Percentiles rank a stretch among this genome's conserved stretches.
Conservation (phyloP, 37 sponge, comb jelly and placozoan species). For the Crambe crambe region DNA sequence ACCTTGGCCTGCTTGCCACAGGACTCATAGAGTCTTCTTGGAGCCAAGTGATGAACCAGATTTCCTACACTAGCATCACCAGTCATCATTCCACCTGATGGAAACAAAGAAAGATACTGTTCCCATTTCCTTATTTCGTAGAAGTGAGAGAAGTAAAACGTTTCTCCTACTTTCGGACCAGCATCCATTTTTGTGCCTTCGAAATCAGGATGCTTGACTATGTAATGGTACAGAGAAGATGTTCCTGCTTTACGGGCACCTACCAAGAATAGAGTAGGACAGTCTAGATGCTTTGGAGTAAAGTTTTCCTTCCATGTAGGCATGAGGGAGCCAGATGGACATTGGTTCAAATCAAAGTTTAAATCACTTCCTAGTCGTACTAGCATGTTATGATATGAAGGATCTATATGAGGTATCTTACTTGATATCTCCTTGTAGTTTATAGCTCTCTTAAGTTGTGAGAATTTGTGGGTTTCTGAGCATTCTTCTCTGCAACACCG, state of each 20-base stretch:
- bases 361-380: slow-evolving; percentile 43
- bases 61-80: slow-evolving; percentile 73
- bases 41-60: slow-evolving; percentile 41
- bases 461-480: not conserved
- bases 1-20: slow-evolving; percentile 68
- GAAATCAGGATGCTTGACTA: slow-evolving; percentile 81
- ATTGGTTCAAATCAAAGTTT: slow-evolving; percentile 31
- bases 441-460: not conserved
- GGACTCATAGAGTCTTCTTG: slow-evolving; percentile 46
- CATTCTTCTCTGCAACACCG: slow-evolving; percentile 2
- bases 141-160: slow-evolving; percentile 55
- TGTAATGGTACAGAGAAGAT: slow-evolving; percentile 74
- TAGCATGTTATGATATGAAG: not conserved
- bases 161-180: slow-evolving; percentile 65
- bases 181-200: slow-evolving; percentile 54
- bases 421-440: not conserved
- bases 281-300: slow-evolving; percentile 49
- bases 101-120: slow-evolving; percentile 31
- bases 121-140: slow-evolving; percentile 53
- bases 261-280: slow-evolving; percentile 81
- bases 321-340: slow-evolving; percentile 49
- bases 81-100: slow-evolving; percentile 31
- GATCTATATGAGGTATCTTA: not conserved
- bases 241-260: slow-evolving; percentile 87
- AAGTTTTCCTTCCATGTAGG: not conserved